phyloP scores from a whole-genome alignment of 2,888 invertebrate species.

The Myopa testacea region DNA sequence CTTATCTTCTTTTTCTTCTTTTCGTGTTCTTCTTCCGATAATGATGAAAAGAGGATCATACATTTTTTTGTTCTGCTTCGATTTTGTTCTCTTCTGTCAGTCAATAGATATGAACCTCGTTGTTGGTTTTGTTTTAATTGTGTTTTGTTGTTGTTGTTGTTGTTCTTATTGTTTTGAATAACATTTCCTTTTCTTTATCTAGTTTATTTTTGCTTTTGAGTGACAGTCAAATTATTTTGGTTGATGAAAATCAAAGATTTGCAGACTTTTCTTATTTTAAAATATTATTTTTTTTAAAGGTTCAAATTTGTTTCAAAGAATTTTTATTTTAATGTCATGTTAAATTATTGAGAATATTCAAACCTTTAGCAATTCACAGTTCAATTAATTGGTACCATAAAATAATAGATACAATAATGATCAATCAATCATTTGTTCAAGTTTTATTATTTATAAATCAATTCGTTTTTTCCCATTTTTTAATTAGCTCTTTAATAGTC shows the following conservation, averaged over 20 bases:
- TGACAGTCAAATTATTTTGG: constrained; percentile 5
- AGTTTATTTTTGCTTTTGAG: background rate
- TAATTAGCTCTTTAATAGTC: too few relatives aligned
- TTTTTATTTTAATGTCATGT: too few relatives aligned
- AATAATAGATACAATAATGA: too few relatives aligned
- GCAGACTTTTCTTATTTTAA: background rate
- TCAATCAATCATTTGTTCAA: too few relatives aligned
- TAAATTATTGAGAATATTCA: too few relatives aligned
- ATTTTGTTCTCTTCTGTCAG: background rate
- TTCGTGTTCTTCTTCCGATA: background rate
- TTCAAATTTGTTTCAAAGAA: too few relatives aligned
- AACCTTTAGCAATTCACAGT: too few relatives aligned
- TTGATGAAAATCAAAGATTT: background rate
- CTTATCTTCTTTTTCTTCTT: background rate
- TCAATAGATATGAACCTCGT: background rate
- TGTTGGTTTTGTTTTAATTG: background rate
- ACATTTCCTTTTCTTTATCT: too few relatives aligned
- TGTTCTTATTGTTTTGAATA: background rate
- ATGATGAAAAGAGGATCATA: background rate
- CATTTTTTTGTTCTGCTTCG: background rate
- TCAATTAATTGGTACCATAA: too few relatives aligned
- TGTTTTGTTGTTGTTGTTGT: background rate
- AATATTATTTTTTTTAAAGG: too few relatives aligned
- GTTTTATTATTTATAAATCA: too few relatives aligned
- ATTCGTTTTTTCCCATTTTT: too few relatives aligned